Base-by-base conservation (phyloP, 2,113 vertebrate species). In the Chaetodon trifascialis region DNA sequence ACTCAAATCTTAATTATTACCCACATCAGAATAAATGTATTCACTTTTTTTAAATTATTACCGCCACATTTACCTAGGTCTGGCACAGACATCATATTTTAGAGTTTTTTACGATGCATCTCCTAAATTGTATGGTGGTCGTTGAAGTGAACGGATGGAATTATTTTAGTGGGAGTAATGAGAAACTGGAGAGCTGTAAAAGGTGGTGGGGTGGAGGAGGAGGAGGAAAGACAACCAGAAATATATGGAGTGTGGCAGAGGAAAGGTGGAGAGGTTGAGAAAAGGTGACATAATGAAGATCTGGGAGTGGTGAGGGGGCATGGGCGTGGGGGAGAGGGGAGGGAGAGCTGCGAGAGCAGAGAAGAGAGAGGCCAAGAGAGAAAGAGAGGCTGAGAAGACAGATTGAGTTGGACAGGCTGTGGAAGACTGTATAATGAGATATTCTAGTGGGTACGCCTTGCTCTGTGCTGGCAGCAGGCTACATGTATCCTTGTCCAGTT, bases 341-440 rank as follows among this genome's bases (percentile, higher is more conserved):
- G 30, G 30, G 30, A 30, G 30, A 56, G 73, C 51, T 76, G 65
- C 63, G 76, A 72, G 88, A 87, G 81, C 44, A 64, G 40, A 34
- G 54, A 47, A 21, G 62, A 47, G 65, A 46, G 69, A 82, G 80
- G 52, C 62, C 62, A 25, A 66, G 62, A 76, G 63, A 91, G 70
- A 65, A 58, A 66, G 80, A 79, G 59, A 73, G 76, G 65, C 56
- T 49, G 72, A 76, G 65, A 60, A 87, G 89, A 87, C 81, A 88
- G 82, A 93, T 91, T 86, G 85, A 88, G 72, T 79, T 75, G 85
- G 91, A 91, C 89, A 90, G 87, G 82, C 83, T 67, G 78, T 74
- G 73, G 77, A 86, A 81, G 71, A 85, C 55, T 81, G 78, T 64
- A 86, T 91, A 91, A 93, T 90, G 86, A 90, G 91, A 91, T 78